Conservation (phyloP, 92 coral and sea anemone genomes). For the Porites cylindrica region DNA sequence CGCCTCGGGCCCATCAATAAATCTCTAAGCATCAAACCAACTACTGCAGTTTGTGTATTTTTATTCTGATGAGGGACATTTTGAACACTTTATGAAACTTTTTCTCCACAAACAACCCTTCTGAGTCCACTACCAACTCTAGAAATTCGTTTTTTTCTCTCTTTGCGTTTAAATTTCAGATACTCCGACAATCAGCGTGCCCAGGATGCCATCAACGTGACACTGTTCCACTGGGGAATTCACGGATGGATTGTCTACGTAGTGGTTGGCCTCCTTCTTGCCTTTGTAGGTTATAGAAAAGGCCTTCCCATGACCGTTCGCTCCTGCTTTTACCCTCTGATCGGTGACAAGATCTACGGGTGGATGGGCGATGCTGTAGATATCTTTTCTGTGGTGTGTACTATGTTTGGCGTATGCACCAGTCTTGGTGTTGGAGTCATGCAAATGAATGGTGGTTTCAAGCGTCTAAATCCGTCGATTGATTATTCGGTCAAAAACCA, state of each 20-base stretch:
- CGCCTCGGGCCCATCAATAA: no score
- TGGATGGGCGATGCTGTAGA: constrained; percentile 90
- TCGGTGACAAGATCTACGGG: constrained; percentile 89
- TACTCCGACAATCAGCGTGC: constrained; percentile 88
- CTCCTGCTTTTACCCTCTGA: constrained; percentile 89
- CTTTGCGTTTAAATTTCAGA: constrained; percentile 11
- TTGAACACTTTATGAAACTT: no score
- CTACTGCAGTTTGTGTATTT: no score
- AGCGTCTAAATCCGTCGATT: constrained; percentile 71
- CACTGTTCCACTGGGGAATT: constrained; percentile 94
- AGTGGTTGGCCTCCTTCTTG: constrained; percentile 87
- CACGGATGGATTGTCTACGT: constrained; percentile 96
- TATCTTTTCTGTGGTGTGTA: constrained; percentile 84
- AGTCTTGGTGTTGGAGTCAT: constrained; percentile 92
- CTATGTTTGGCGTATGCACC: constrained; percentile 96
- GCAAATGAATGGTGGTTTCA: constrained; percentile 78
- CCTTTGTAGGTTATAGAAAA: constrained; percentile 80
- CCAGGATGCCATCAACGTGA: constrained; percentile 93
- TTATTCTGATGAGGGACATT: background rate
- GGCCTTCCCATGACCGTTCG: constrained; percentile 96
- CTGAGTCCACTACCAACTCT: background rate
- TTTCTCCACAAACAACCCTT: no score
- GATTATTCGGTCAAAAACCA: constrained; percentile 60
- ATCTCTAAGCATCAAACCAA: no score
- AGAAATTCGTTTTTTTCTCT: background rate